A percentile compares a stretch with the other conserved stretches of the same genome.
Evolutionary conservation across 30 jellyfish, hydroid and myxozoan species (phyloP).

Genomic region (Nemopilema nomurai): DNA sequence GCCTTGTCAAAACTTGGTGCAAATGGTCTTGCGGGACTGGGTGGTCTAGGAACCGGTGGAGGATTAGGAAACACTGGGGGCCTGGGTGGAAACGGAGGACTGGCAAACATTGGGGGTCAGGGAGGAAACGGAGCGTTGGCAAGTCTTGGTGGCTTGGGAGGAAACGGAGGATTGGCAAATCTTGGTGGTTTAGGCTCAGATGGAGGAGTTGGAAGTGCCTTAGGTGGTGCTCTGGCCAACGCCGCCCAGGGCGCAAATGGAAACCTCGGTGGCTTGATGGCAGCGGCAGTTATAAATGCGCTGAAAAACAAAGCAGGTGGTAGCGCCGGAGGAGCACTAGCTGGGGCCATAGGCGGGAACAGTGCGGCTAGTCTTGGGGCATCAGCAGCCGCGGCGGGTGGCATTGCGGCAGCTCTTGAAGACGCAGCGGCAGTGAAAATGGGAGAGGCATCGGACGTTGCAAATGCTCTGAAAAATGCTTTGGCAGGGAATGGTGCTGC

Average conservation of each 20-base stretch:
- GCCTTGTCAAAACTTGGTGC: neutral
- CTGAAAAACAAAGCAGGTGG: slow-evolving; percentile 20
- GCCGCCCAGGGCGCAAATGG: slow-evolving; percentile 20
- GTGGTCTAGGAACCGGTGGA: slow-evolving; percentile 44
- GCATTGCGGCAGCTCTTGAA: slow-evolving; percentile 34
- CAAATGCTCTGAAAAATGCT: slow-evolving; percentile 50
- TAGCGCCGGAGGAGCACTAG: slow-evolving; percentile 21
- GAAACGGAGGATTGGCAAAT: slow-evolving; percentile 4
- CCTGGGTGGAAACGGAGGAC: slow-evolving; percentile 45
- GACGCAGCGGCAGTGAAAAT: slow-evolving; percentile 16
- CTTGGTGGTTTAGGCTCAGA: slow-evolving; percentile 33
- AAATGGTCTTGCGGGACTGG: slow-evolving; percentile 34
- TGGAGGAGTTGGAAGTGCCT: slow-evolving; percentile 20
- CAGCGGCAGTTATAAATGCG: slow-evolving; percentile 16
- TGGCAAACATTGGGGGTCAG: slow-evolving; percentile 58
- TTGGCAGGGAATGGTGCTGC: slow-evolving; percentile 53
- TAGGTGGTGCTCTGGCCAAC: slow-evolving; percentile 40
- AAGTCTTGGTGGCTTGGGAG: slow-evolving; percentile 8
- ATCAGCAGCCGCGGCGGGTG: slow-evolving; percentile 63
- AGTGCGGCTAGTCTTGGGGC: slow-evolving; percentile 46
- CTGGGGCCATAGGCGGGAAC: slow-evolving; percentile 25
- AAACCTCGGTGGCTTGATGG: slow-evolving; percentile 25
- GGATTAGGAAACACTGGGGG: slow-evolving; percentile 47
- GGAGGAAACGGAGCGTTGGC: slow-evolving; percentile 44
- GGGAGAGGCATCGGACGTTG: slow-evolving; percentile 23